These are phyloP conservation scores for Morpho achilles DNA, from an alignment of 2,888 invertebrate genomes.

Conservation along the genomic window DNA sequence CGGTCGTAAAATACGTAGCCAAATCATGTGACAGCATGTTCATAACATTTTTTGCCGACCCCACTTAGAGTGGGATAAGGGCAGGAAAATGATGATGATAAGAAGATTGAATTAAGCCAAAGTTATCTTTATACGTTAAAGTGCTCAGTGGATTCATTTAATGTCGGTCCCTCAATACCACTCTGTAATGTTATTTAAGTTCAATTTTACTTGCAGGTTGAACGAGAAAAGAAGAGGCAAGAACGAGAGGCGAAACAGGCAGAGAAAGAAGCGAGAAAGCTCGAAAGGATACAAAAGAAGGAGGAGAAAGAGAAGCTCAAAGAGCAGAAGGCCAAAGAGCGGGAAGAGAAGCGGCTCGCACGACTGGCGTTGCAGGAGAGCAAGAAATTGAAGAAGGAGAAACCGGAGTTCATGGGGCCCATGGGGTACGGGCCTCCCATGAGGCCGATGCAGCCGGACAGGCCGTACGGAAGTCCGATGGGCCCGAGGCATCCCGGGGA, in stretches of 20 bases:
- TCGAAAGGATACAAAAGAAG: conserved; percentile 70
- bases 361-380: conserved; percentile 64
- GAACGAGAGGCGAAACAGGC: conserved; percentile 73
- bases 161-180: too few relatives aligned
- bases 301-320: conserved; percentile 71
- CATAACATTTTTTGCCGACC: too few relatives aligned
- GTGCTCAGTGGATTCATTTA: too few relatives aligned
- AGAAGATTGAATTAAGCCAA: too few relatives aligned
- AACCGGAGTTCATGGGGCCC: conserved; percentile 38
- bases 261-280: conserved; percentile 68
- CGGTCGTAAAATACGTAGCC: too few relatives aligned
- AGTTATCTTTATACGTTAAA: too few relatives aligned
- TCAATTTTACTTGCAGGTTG: conserved; percentile 45
- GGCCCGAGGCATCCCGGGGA: conserved; percentile 28
- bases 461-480: conserved; percentile 21
- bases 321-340: conserved; percentile 67
- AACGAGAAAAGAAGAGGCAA: conserved; percentile 75
- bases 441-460: conserved; percentile 25
- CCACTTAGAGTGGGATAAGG: too few relatives aligned
- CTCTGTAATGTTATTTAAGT: too few relatives aligned
- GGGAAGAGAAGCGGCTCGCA: conserved; percentile 67
- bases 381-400: conserved; percentile 61
- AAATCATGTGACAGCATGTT: too few relatives aligned
- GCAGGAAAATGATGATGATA: too few relatives aligned
- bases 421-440: conserved; percentile 36